phyloP scores from a whole-genome alignment of 2,888 invertebrate genomes.

The Andrena trimmerana region DNA sequence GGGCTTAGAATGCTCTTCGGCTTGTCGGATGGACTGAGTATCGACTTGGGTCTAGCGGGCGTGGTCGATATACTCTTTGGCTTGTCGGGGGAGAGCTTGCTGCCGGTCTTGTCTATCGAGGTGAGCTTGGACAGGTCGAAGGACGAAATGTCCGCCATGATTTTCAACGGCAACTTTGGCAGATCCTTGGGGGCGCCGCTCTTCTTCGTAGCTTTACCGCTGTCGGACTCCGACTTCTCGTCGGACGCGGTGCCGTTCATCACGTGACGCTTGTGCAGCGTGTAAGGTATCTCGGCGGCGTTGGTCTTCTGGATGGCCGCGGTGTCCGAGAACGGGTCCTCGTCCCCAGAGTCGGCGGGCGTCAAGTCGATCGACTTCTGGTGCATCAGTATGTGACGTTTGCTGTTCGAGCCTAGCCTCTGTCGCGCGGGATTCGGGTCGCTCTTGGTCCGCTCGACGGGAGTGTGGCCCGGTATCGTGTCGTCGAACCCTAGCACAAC shows the following conservation, averaged over 20 bases:
- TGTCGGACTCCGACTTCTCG: conserved; percentile 82
- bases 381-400: conserved; percentile 93
- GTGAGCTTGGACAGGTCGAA: conserved; percentile 80
- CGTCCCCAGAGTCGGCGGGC: conserved; percentile 94
- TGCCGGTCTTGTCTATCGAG: conserved; percentile 68
- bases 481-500: conserved; percentile 81
- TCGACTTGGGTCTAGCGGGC: conserved; percentile 77
- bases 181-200: conserved; percentile 74
- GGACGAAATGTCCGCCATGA: conserved; percentile 78
- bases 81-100: conserved; percentile 84
- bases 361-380: conserved; percentile 94
- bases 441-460: conserved; percentile 94
- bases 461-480: conserved; percentile 86
- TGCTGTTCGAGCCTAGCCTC: conserved; percentile 90
- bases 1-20: conserved; percentile 75
- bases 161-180: conserved; percentile 79
- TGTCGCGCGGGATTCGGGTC: conserved; percentile 93
- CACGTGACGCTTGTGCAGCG: conserved; percentile 93
- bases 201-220: conserved; percentile 74
- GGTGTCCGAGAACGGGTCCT: conserved; percentile 90
- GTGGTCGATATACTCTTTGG: conserved; percentile 78
- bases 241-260: conserved; percentile 92
- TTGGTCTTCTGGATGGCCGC: conserved; percentile 85
- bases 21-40: conserved; percentile 77
- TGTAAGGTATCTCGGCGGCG: conserved; percentile 91